Evolutionary conservation across 1,140 invertebrate species (phyloP).

Genomic region (Drosophila equinoxialis): DNA sequence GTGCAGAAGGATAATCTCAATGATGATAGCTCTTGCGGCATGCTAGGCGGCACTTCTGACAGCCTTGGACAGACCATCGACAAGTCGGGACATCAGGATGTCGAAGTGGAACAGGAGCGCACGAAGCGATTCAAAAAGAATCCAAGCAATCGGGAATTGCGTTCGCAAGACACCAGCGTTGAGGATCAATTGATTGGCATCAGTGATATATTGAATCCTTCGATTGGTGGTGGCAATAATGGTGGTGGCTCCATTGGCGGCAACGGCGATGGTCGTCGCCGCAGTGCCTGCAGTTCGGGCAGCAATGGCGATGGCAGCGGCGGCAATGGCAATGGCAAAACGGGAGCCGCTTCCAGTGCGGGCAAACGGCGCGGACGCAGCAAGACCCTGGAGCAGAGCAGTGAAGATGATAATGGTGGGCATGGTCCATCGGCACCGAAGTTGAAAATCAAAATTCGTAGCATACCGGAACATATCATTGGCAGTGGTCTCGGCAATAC

Average conservation of each 20-base stretch:
- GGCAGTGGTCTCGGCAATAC: constrained; percentile 83
- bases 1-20: constrained; percentile 92
- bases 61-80: constrained; percentile 46
- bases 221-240: constrained; percentile 15
- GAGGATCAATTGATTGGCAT: constrained; percentile 59
- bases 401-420: constrained; percentile 71
- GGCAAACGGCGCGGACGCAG: constrained; percentile 76
- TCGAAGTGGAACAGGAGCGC: constrained; percentile 84
- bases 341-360: constrained; percentile 72
- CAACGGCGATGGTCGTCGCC: constrained; percentile 82
- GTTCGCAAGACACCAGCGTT: constrained; percentile 73
- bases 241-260: constrained; percentile 14
- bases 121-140: constrained; percentile 84
- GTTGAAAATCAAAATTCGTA: constrained; percentile 92
- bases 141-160: constrained; percentile 84
- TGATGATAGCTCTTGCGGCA: constrained; percentile 86
- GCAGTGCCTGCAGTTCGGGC: constrained; percentile 82
- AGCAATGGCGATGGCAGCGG: constrained; percentile 76
- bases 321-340: constrained; percentile 69
- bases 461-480: constrained; percentile 71
- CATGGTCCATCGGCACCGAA: constrained; percentile 85
- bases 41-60: constrained; percentile 79
- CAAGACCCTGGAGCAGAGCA: constrained; percentile 82
- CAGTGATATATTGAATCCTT: constrained; percentile 1
- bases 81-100: constrained; percentile 64